Percentiles rank a stretch among this genome's conserved stretches.
phyloP scores from a whole-genome alignment of 2,888 invertebrate species.

The Rhagonycha lutea region DNA sequence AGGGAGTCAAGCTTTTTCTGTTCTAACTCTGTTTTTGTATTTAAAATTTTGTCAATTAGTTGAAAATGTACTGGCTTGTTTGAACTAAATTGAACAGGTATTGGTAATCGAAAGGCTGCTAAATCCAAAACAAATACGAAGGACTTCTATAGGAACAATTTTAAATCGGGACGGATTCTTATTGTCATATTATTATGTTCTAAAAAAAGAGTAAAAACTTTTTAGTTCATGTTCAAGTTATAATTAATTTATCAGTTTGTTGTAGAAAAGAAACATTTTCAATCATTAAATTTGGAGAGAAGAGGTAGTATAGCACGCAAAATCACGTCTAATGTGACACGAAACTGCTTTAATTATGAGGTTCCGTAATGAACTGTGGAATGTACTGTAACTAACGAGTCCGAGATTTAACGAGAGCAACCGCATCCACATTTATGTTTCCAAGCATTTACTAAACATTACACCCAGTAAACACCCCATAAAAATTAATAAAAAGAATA shows the following conservation, averaged over 20 bases:
- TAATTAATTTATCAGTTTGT: neutral
- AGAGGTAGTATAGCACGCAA: constrained; percentile 27
- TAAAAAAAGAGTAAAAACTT: neutral
- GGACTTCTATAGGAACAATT: too few species aligned
- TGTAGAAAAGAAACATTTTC: neutral
- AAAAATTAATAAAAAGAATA: neutral
- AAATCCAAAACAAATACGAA: too few species aligned
- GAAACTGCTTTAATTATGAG: constrained; percentile 37
- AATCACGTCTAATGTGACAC: constrained; percentile 32
- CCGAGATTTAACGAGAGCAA: constrained; percentile 31
- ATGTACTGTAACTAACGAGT: constrained; percentile 37
- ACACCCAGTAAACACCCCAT: neutral
- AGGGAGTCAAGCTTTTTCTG: too few species aligned
- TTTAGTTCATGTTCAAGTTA: neutral
- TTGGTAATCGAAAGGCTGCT: too few species aligned
- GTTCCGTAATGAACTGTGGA: constrained; percentile 36
- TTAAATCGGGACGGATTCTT: too few species aligned
- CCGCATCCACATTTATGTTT: constrained; percentile 23
- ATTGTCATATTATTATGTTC: too few species aligned
- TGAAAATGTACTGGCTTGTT: too few species aligned
- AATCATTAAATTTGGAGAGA: constrained; percentile 8
- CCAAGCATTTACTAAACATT: neutral
- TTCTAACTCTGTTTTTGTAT: too few species aligned
- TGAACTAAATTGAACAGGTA: too few species aligned
- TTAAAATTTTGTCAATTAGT: too few species aligned